Percentiles rank a stretch among this genome's conserved stretches.
Conservation (phyloP, 2,113 vertebrate species). For the Psittacus erithacus region DNA sequence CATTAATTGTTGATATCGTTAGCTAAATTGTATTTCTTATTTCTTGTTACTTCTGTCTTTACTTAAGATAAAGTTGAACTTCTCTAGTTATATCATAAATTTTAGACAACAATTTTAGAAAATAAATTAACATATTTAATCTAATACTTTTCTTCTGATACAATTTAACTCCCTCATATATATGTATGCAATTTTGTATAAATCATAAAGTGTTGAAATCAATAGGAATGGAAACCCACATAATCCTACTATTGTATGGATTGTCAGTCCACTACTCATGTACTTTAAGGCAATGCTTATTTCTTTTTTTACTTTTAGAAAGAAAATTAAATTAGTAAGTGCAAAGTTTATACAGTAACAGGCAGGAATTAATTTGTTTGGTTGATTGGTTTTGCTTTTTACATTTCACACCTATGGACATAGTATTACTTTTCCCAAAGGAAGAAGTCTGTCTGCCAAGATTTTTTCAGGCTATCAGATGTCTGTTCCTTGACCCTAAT, state of each 20-base stretch:
- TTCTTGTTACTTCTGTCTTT: background rate
- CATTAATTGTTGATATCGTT: background rate
- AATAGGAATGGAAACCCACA: background rate
- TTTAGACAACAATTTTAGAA: background rate
- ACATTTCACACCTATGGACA: background rate
- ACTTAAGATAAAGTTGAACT: background rate
- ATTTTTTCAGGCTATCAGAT: background rate
- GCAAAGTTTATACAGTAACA: background rate
- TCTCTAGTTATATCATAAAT: background rate
- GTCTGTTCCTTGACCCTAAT: background rate
- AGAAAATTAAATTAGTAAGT: background rate
- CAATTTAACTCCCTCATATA: background rate
- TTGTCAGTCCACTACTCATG: background rate
- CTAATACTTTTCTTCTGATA: background rate
- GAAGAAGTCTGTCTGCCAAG: background rate
- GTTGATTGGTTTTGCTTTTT: background rate
- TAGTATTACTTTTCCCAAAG: background rate
- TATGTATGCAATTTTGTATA: background rate
- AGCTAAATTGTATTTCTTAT: background rate
- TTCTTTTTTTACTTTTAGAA: background rate
- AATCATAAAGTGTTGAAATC: background rate
- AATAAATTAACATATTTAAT: background rate
- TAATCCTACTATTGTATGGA: background rate
- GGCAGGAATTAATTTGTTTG: background rate
- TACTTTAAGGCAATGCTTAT: background rate